Evolutionary conservation across 2,797 vertebrate species (phyloP), one percentile per base, ranked within the genome.

Genomic region (Chlorospingus semifuscus): DNA sequence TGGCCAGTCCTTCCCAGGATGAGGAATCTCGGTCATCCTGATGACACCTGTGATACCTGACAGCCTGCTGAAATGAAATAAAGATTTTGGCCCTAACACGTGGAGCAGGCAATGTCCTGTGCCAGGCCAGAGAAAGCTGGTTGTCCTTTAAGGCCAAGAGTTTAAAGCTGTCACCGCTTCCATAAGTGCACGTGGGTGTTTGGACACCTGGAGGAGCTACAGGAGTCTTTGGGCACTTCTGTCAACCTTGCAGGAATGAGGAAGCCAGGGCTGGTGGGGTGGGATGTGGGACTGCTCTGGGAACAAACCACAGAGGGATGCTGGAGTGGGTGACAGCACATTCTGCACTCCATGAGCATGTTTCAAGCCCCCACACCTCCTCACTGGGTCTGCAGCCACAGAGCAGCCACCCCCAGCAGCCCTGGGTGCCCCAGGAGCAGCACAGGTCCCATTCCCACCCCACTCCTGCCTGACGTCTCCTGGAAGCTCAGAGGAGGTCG

Each of bases 291-390:
- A 44, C 11, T 50, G 30, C 8, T 42, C 30, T 11, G 3, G 37
- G 27, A 32, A 34, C 30, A 36, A 9, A 23, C 8, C 5, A 2
- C 16, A 8, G 15, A 53, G 17, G 26, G 9, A 66, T 4, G 20
- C 34, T 21, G 0, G 2, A 66, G 41, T 2, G 61, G 63, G 7
- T 1, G 17, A 66, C 56, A 57, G 23, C 29, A 79, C 41, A 17
- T 11, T 60, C 30, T n/a, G 5, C 11, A 1, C 63, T 65, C 55
- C 15, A 2, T 0, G 49, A 6, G 5, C 21, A 8, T 0, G 1
- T 27, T 37, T 17, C 3, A 3, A 15, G 55, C 59, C 46, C 26
- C 34, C 47, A 30, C 9, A 6, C 1, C 22, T 41, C 57, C 42
- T 15, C 49, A 15, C 1, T 0, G 4, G 26, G 24, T 29, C 59